A percentile compares a stretch with the other conserved stretches of the same genome.
These are phyloP conservation scores for Distichodus sexfasciatus DNA, from an alignment of 2,797 vertebrate genomes.

Conservation along the genomic window DNA sequence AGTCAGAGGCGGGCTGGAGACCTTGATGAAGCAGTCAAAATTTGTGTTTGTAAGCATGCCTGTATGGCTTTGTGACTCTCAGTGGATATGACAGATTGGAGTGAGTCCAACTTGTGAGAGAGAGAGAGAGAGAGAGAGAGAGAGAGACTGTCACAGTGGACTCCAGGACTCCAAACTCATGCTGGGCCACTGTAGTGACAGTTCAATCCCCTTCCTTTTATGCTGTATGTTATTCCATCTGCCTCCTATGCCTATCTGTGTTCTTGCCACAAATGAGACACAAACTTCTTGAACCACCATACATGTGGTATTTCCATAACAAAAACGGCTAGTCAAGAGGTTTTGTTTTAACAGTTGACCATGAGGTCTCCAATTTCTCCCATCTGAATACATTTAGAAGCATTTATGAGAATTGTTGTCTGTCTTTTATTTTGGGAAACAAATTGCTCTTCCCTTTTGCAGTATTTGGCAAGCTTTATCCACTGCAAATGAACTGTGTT, in stretches of 20 bases:
- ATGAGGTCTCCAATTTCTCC: no score
- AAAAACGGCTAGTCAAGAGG: background rate
- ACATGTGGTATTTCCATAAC: background rate
- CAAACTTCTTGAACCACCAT: background rate
- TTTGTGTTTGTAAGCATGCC: background rate
- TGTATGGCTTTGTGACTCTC: conserved; percentile 16
- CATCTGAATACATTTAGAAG: no score
- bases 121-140: no score
- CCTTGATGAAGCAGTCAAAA: background rate
- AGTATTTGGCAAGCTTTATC: background rate
- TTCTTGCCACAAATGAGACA: background rate
- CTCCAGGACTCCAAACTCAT: conserved; percentile 7
- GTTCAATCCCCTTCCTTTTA: conserved; percentile 12
- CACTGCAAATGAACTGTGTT: background rate
- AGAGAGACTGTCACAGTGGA: conserved; percentile 2
- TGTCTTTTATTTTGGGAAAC: no score
- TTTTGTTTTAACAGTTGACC: no score
- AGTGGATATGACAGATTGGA: conserved; percentile 26
- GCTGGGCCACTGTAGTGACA: conserved; percentile 2
- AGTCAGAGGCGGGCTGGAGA: background rate
- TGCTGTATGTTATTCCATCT: conserved; percentile 25
- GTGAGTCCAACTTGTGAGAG: conserved; percentile 21
- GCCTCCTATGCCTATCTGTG: background rate
- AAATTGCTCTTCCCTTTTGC: no score
- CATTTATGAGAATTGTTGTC: no score